Evolutionary conservation across 2,797 vertebrate species (phyloP).

Genomic region (Pseudopleuronectes americanus): DNA sequence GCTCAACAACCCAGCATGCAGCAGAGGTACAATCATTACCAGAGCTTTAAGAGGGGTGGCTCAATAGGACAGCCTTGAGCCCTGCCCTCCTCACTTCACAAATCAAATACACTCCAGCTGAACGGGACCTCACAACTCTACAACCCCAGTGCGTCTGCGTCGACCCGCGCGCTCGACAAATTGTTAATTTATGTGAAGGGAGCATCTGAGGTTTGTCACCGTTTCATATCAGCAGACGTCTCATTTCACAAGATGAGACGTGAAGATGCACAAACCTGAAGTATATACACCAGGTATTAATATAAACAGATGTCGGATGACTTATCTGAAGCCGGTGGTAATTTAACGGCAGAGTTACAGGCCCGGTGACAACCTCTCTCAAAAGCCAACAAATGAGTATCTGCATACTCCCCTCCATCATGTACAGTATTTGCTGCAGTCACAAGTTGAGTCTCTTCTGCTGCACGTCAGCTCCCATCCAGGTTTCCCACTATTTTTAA

Average conservation of each 20-base stretch:
- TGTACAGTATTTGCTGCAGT: too few species aligned
- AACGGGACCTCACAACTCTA: slow-evolving; percentile 35
- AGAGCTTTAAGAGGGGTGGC: slow-evolving; percentile 44
- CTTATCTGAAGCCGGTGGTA: background rate
- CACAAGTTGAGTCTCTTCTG: background rate
- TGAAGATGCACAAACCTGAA: background rate
- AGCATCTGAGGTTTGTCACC: background rate
- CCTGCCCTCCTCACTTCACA: slow-evolving; percentile 35
- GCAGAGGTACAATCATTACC: slow-evolving; percentile 54
- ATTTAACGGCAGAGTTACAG: too few species aligned
- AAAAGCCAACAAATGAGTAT: slow-evolving; percentile 4
- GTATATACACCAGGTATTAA: background rate
- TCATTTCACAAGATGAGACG: slow-evolving; percentile 6
- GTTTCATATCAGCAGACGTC: background rate
- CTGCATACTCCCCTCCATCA: accelerated
- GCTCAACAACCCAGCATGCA: slow-evolving; percentile 40
- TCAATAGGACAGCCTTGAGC: slow-evolving; percentile 46
- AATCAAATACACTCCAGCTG: slow-evolving; percentile 54
- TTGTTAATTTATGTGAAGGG: background rate
- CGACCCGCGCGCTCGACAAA: slow-evolving; percentile 3
- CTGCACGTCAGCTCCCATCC: slow-evolving; percentile 14
- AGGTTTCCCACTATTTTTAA: slow-evolving; percentile 2
- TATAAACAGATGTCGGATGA: slow-evolving; percentile 3
- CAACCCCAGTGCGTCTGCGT: slow-evolving; percentile 5
- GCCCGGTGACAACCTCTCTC: too few species aligned